phyloP scores from a whole-genome alignment of 1,140 invertebrate species.

The Agrilus planipennis region DNA sequence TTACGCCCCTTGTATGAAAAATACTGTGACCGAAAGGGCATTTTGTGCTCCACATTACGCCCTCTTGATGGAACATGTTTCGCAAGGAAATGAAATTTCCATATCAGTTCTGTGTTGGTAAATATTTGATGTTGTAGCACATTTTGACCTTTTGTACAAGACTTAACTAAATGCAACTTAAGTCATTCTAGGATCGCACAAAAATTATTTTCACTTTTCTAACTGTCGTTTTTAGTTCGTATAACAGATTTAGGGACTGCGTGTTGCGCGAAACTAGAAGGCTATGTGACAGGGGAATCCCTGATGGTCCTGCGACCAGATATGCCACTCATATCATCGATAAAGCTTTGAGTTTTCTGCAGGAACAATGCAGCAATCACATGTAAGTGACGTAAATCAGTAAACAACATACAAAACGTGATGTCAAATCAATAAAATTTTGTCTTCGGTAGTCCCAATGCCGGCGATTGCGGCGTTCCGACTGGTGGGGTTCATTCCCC shows the following conservation, averaged over 20 bases:
- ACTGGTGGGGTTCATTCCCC: slow-evolving; percentile 18
- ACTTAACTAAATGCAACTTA: no score
- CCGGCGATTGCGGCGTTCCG: slow-evolving; percentile 33
- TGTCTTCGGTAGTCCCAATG: slow-evolving; percentile 41
- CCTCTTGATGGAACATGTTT: slow-evolving; percentile 43
- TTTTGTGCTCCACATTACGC: slow-evolving; percentile 46
- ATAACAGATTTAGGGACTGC: slow-evolving; percentile 45
- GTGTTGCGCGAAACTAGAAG: slow-evolving; percentile 40
- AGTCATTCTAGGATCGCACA: no score
- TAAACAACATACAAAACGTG: neutral
- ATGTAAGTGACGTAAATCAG: slow-evolving; percentile 36
- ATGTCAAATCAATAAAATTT: no score
- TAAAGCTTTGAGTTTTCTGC: slow-evolving; percentile 44
- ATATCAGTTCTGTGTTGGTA: slow-evolving; percentile 46
- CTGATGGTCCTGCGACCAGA: slow-evolving; percentile 36
- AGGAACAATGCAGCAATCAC: slow-evolving; percentile 46
- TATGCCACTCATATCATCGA: slow-evolving; percentile 44
- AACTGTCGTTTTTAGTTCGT: slow-evolving; percentile 40
- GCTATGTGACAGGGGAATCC: slow-evolving; percentile 38
- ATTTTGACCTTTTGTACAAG: no score
- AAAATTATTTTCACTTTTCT: no score
- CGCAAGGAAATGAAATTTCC: slow-evolving; percentile 40
- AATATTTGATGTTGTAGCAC: no score
- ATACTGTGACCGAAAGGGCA: slow-evolving; percentile 41
- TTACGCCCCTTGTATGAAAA: slow-evolving; percentile 46